Conservation (phyloP, 2,888 invertebrate genomes). For the Halictus quadricinctus region DNA sequence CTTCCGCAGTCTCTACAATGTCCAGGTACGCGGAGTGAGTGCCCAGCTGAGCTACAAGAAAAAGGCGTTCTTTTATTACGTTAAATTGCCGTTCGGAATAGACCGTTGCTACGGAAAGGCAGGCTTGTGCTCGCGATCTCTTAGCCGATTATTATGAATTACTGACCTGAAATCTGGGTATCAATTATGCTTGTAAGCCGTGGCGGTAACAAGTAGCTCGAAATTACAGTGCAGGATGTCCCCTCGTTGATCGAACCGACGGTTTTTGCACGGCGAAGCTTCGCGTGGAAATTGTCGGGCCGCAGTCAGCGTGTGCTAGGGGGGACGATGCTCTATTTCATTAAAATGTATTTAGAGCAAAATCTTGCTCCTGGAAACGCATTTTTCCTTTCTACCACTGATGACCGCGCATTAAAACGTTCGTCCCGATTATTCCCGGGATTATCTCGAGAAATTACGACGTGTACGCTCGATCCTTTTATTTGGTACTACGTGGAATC, state of each 20-base stretch:
- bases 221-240: slow-evolving; percentile 60
- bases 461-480: background rate
- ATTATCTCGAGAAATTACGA: slow-evolving; percentile 24
- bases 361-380: slow-evolving; percentile 34
- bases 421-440: background rate
- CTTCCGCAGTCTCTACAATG: background rate
- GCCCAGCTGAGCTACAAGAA: slow-evolving; percentile 28
- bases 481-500: background rate
- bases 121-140: slow-evolving; percentile 47
- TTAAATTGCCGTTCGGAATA: slow-evolving; percentile 48
- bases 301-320: background rate
- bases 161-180: slow-evolving; percentile 55
- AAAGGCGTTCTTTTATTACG: slow-evolving; percentile 53
- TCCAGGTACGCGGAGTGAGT: background rate
- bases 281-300: slow-evolving; percentile 33
- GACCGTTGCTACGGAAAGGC: slow-evolving; percentile 31
- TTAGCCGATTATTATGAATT: slow-evolving; percentile 57
- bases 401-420: slow-evolving; percentile 34
- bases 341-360: slow-evolving; percentile 56
- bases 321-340: slow-evolving; percentile 36
- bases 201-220: slow-evolving; percentile 52
- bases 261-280: slow-evolving; percentile 30
- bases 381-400: slow-evolving; percentile 21
- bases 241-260: slow-evolving; percentile 53
- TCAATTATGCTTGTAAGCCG: slow-evolving; percentile 58